These are phyloP conservation scores for Scrobipalpa costella DNA, from an alignment of 2,888 invertebrate genomes.

Conservation along the genomic window DNA sequence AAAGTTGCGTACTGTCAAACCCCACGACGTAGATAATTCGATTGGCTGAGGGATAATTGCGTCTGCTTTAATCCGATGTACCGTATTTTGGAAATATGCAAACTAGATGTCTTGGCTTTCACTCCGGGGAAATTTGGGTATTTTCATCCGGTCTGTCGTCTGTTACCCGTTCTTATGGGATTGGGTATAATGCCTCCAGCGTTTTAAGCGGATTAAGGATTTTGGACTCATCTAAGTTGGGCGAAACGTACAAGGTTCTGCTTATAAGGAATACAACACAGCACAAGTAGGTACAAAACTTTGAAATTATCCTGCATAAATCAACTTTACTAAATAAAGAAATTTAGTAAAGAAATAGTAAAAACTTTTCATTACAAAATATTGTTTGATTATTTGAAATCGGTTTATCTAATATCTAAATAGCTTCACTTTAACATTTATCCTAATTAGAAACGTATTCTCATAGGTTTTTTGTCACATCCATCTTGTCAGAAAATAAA, in stretches of 20 bases:
- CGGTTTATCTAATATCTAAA: too few relatives aligned
- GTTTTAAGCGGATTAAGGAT: neutral
- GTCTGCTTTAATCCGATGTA: conserved; percentile 40
- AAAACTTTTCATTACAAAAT: too few relatives aligned
- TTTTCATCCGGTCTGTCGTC: conserved; percentile 10
- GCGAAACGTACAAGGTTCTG: too few relatives aligned
- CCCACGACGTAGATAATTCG: conserved; percentile 60
- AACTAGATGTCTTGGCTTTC: conserved; percentile 28
- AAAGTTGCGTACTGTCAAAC: conserved; percentile 5
- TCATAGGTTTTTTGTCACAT: neutral
- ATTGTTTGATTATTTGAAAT: too few relatives aligned
- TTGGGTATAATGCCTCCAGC: neutral
- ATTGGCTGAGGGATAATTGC: conserved; percentile 69
- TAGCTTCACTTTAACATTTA: too few relatives aligned
- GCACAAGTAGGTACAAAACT: too few relatives aligned
- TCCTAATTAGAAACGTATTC: neutral
- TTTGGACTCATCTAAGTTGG: neutral
- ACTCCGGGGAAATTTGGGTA: conserved; percentile 23
- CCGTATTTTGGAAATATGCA: conserved; percentile 31
- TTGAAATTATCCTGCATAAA: too few relatives aligned
- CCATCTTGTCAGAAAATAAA: neutral
- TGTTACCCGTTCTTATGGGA: neutral
- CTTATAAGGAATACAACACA: too few relatives aligned
- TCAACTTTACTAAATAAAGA: too few relatives aligned
- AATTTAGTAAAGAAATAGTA: too few relatives aligned